Conservation (phyloP, 2,888 invertebrate species). For the Malthinus flaveolus region DNA sequence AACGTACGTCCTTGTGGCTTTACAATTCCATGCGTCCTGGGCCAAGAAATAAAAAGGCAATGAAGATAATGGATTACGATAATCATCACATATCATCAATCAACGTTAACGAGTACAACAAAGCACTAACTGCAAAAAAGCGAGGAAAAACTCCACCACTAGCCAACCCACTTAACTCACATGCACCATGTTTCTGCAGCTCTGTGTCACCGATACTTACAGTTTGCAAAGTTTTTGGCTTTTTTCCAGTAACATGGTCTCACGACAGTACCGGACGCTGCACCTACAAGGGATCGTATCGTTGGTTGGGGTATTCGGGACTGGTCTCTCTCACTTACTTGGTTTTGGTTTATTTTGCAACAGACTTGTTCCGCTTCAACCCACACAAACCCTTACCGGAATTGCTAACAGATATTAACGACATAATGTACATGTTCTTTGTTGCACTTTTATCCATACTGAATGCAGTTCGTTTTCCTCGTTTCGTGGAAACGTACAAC, state of each 20-base stretch:
- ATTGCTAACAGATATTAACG: slow-evolving; percentile 44
- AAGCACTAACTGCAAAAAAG: slow-evolving; percentile 8
- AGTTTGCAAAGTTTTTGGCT: slow-evolving; percentile 43
- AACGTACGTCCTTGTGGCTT: slow-evolving; percentile 34
- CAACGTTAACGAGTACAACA: slow-evolving; percentile 8
- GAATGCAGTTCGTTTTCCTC: slow-evolving; percentile 39
- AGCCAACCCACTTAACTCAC: no score
- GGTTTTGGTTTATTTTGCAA: slow-evolving; percentile 36
- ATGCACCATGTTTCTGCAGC: slow-evolving; percentile 43
- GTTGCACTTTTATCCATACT: slow-evolving; percentile 39
- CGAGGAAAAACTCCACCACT: neutral
- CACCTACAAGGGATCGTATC: slow-evolving; percentile 40
- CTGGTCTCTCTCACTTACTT: slow-evolving; percentile 35
- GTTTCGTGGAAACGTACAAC: slow-evolving; percentile 44
- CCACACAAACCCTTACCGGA: slow-evolving; percentile 42
- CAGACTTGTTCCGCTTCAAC: slow-evolving; percentile 38
- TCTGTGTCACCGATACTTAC: slow-evolving; percentile 38
- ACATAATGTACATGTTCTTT: slow-evolving; percentile 44
- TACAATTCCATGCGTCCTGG: slow-evolving; percentile 35
- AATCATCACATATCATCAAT: slow-evolving; percentile 12
- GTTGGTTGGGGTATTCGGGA: slow-evolving; percentile 43
- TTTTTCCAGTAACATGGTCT: slow-evolving; percentile 44
- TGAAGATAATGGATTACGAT: slow-evolving; percentile 9
- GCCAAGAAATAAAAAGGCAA: slow-evolving; percentile 15
- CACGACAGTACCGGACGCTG: slow-evolving; percentile 44